phyloP scores from a whole-genome alignment of 2,113 vertebrate genomes.

The Calonectris borealis region DNA sequence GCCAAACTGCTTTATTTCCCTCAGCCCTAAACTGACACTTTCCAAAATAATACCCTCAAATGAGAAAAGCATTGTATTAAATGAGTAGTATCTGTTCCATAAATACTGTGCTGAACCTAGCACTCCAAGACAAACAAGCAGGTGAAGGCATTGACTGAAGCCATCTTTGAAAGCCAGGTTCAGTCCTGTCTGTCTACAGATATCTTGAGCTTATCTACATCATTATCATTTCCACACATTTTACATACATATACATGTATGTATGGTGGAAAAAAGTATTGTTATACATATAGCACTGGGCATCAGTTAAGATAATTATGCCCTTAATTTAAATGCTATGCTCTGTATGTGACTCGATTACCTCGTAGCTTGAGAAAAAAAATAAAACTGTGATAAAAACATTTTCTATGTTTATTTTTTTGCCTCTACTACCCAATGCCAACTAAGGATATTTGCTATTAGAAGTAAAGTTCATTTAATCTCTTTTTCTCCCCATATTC shows the following conservation, averaged over 20 bases:
- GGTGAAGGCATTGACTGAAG: neutral
- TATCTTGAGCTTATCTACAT: neutral
- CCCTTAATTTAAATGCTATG: neutral
- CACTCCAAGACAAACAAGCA: neutral
- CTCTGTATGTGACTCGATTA: neutral
- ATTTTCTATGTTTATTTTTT: neutral
- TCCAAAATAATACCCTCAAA: neutral
- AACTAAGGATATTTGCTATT: neutral
- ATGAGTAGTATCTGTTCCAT: neutral
- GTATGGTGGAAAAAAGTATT: neutral
- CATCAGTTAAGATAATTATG: neutral
- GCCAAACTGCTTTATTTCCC: neutral
- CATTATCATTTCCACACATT: neutral
- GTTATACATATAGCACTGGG: neutral
- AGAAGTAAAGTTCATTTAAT: conserved; percentile 41
- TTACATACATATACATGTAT: neutral
- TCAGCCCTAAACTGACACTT: neutral
- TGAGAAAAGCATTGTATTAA: neutral
- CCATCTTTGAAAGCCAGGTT: neutral
- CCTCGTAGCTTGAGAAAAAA: neutral
- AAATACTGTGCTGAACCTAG: neutral
- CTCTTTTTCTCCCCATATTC: neutral
- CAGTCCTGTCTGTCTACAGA: neutral
- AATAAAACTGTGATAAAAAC: neutral
- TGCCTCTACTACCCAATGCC: neutral